phyloP scores from a whole-genome alignment of 2,888 invertebrate genomes.

The Melieria omissa region DNA sequence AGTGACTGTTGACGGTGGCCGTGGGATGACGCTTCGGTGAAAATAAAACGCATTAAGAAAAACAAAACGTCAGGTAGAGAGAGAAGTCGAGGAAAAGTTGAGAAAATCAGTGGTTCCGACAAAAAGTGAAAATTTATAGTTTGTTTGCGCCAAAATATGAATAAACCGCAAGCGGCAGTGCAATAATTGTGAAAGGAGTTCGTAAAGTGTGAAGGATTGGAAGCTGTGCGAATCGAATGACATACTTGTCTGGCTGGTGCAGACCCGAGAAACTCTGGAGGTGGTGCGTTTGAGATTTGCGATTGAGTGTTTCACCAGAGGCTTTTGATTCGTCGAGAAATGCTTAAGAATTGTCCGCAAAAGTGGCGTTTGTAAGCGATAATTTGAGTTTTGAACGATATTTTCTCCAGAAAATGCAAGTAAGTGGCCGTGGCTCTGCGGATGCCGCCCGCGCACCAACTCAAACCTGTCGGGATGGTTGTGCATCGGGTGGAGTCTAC shows the following conservation, averaged over 20 bases:
- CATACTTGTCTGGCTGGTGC: too few species aligned
- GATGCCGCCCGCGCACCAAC: background rate
- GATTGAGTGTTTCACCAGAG: slow-evolving; percentile 4
- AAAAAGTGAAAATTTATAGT: slow-evolving; percentile 18
- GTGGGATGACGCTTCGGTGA: too few species aligned
- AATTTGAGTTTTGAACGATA: slow-evolving; percentile 64
- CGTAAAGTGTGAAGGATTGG: too few species aligned
- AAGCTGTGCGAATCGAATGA: too few species aligned
- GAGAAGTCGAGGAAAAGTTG: slow-evolving; percentile 1
- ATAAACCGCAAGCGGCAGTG: background rate
- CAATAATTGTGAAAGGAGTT: background rate
- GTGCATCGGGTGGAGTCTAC: background rate
- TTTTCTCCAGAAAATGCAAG: slow-evolving; percentile 66
- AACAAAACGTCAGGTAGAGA: background rate
- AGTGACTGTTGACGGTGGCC: too few species aligned
- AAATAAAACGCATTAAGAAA: too few species aligned
- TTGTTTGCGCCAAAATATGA: slow-evolving; percentile 8
- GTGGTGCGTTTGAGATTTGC: background rate
- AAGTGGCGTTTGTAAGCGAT: slow-evolving; percentile 66
- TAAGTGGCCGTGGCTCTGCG: slow-evolving; percentile 40
- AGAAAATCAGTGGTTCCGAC: background rate
- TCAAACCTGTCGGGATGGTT: background rate
- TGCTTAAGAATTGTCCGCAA: slow-evolving; percentile 58
- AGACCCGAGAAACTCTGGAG: background rate
- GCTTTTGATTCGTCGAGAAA: slow-evolving; percentile 50